Conservation (phyloP, 2,888 invertebrate genomes). For the Apoda limacodes region DNA sequence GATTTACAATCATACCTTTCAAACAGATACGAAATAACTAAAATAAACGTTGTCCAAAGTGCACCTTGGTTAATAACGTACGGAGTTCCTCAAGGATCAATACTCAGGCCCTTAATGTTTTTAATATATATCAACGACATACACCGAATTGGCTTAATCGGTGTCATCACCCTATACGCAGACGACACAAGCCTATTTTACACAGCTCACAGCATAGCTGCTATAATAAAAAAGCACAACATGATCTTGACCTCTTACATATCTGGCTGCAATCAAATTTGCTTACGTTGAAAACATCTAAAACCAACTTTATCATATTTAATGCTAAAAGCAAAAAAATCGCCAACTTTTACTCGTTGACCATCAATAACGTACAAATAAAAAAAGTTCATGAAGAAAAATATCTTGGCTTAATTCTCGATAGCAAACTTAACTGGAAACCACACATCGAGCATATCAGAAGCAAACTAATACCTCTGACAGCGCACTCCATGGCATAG, state of each 20-base stretch:
- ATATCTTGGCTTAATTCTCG: constrained; percentile 3
- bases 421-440: constrained; percentile 1
- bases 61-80: not conserved
- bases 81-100: not conserved
- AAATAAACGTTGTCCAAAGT: no score
- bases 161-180: not conserved
- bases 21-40: no score
- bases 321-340: constrained; percentile 1
- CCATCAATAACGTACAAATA: no score
- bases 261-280: not conserved
- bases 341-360: no score
- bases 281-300: not conserved
- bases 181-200: no score
- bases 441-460: no score
- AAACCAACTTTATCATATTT: not conserved
- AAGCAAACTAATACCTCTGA: no score
- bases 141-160: not conserved
- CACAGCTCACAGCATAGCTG: not conserved
- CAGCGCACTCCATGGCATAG: no score
- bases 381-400: constrained; percentile 4
- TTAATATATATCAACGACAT: constrained; percentile 1
- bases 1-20: no score
- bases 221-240: not conserved
- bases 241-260: not conserved
- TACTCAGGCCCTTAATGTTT: no score